A percentile compares a stretch with the other conserved stretches of the same genome.
phyloP scores from a whole-genome alignment of 1,140 invertebrate species.

The Galleria mellonella region DNA sequence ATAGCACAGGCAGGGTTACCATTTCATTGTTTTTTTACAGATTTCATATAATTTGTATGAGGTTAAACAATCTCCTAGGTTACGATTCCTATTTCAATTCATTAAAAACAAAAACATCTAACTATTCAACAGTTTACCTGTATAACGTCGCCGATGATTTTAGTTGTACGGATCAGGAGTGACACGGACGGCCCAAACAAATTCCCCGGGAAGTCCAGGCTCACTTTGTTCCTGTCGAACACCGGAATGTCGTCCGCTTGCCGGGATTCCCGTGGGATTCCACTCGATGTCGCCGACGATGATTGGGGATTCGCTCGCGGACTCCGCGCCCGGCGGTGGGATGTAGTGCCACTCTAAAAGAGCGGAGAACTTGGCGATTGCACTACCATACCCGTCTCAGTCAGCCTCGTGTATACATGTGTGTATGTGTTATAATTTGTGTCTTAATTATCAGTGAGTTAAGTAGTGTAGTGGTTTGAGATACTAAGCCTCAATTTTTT shows the following conservation, averaged over 20 bases:
- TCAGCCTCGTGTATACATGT: no score
- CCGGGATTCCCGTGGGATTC: slow-evolving; percentile 10
- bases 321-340: slow-evolving; percentile 5
- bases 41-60: no score
- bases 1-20: no score
- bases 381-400: no score
- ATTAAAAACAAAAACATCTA: neutral
- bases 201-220: slow-evolving; percentile 78
- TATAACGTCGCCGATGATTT: slow-evolving; percentile 79
- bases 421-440: no score
- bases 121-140: slow-evolving; percentile 69
- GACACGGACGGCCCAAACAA: slow-evolving; percentile 82
- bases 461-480: no score
- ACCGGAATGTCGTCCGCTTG: slow-evolving; percentile 78
- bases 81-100: no score
- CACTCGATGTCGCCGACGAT: neutral
- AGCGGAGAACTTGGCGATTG: neutral
- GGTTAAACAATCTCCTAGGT: no score
- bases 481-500: no score
- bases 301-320: neutral
- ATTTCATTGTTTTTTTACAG: no score
- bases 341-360: slow-evolving; percentile 10
- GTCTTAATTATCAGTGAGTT: no score
- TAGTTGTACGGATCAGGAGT: slow-evolving; percentile 81
- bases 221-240: slow-evolving; percentile 80